Conservation (phyloP, 2,113 vertebrate species). For the Chaenogobius annularis region DNA sequence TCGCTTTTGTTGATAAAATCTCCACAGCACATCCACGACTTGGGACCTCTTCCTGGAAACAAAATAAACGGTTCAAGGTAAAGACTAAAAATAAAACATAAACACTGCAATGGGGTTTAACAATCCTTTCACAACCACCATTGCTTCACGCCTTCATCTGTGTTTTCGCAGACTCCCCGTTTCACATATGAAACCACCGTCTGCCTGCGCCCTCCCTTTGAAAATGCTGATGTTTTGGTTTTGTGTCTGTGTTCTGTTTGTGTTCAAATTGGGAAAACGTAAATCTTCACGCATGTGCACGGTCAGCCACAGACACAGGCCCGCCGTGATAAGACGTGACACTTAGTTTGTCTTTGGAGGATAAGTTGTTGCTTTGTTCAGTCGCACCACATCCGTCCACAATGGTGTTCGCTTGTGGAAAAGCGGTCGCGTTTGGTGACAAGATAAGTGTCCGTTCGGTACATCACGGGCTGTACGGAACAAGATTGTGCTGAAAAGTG, state of each 20-base stretch:
- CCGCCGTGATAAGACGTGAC: conserved; percentile 14
- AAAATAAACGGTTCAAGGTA: conserved; percentile 47
- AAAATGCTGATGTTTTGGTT: conserved; percentile 22
- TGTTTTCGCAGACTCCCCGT: conserved; percentile 22
- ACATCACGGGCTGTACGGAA: neutral
- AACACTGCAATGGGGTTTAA: neutral
- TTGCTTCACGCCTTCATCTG: conserved; percentile 15
- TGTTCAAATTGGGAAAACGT: neutral
- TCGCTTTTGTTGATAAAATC: conserved; percentile 46
- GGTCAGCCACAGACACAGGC: neutral
- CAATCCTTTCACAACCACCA: neutral
- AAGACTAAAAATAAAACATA: conserved; percentile 2
- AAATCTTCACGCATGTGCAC: neutral
- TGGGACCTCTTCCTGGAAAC: conserved; percentile 30
- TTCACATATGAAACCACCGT: conserved; percentile 30
- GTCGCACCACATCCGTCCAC: conserved; percentile 30
- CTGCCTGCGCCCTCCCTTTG: conserved; percentile 22
- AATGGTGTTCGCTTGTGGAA: conserved; percentile 14
- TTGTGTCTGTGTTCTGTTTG: conserved; percentile 22
- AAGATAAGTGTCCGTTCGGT: neutral
- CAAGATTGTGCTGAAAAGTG: neutral
- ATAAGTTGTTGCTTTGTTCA: conserved; percentile 21
- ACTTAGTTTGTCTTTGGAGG: conserved; percentile 20
- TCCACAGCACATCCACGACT: conserved; percentile 40
- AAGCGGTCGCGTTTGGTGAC: neutral